Evolutionary conservation across 1,140 invertebrate genomes (phyloP), one percentile per base, ranked within the genome.

Genomic region (Philopotamus ludificatus): DNA sequence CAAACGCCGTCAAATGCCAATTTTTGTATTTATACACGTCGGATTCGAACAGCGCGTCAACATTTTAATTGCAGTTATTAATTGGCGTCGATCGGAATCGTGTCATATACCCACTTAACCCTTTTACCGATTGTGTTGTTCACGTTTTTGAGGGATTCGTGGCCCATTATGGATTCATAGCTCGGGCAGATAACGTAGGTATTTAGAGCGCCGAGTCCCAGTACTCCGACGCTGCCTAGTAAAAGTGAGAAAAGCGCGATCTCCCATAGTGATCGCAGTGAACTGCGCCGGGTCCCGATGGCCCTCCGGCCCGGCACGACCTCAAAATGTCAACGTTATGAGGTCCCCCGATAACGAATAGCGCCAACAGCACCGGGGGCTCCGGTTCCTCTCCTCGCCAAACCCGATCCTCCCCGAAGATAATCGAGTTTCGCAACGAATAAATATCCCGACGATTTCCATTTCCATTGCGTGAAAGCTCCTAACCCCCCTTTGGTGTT

Each of bases 251-350:
- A 57, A 57, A 57, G 10, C 10, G 28, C 28, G 39, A 21, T 57
- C 18, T 22, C 20, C 28, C 15, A 42, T 21, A 12, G 39, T 39
- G n/a, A n/a, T n/a, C n/a, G n/a, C n/a, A n/a, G n/a, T n/a, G n/a
- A n/a, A n/a, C n/a, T n/a, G n/a, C n/a, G n/a, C n/a, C n/a, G n/a
- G 58, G 65, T 66, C 58, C 28, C 50, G 65, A 61, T 34, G 58
- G 45, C 58, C 65, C 47, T 16, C 54, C 21, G 57, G 65, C 65
- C 39, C 49, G 58, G 34, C 65, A 62, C 58, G 65, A 66, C 65
- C 65, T 62, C 50, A 54, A 66, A 50, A 63, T 51, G 60, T 63
- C 45, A 53, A 63, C 49, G 26, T 47, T 50, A 50, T 26, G 58
- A 50, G 54, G 58, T 50, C 34, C 22, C 42, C 45, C 39, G 51